Percentiles rank a stretch among this genome's conserved stretches.
phyloP scores from a whole-genome alignment of 2,797 vertebrate species.

The Lemur catta region DNA sequence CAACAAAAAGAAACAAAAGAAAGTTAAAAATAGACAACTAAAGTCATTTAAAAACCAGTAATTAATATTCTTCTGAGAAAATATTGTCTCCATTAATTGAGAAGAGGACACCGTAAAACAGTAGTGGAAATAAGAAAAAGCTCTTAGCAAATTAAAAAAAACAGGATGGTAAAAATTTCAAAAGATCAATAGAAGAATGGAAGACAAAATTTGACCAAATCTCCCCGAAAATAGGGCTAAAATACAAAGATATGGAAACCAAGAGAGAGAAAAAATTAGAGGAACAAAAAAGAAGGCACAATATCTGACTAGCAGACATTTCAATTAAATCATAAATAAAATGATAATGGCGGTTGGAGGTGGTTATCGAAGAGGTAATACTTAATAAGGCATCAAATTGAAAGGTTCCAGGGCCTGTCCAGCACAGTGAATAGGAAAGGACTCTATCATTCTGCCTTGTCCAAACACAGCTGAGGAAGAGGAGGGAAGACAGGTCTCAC shows the following conservation, averaged over 20 bases:
- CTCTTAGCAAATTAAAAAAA: neutral
- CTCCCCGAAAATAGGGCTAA: neutral
- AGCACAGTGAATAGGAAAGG: neutral
- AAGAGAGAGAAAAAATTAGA: neutral
- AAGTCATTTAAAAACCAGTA: neutral
- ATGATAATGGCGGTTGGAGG: neutral
- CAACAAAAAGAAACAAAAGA: neutral
- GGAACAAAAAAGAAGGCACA: neutral
- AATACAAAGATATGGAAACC: neutral
- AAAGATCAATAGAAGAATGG: neutral
- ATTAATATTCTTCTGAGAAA: neutral
- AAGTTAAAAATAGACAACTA: neutral
- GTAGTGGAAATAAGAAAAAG: neutral
- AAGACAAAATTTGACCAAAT: neutral
- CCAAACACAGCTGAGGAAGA: neutral
- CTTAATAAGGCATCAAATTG: neutral
- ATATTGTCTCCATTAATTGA: neutral
- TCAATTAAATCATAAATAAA: neutral
- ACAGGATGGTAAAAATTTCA: neutral
- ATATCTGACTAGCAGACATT: neutral
- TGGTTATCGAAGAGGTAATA: neutral
- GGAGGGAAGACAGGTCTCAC: neutral
- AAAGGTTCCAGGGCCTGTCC: neutral
- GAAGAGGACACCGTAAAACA: neutral
- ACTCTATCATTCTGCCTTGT: neutral